phyloP scores from a whole-genome alignment of 1,140 invertebrate species.

The Hormaphis cornu region DNA sequence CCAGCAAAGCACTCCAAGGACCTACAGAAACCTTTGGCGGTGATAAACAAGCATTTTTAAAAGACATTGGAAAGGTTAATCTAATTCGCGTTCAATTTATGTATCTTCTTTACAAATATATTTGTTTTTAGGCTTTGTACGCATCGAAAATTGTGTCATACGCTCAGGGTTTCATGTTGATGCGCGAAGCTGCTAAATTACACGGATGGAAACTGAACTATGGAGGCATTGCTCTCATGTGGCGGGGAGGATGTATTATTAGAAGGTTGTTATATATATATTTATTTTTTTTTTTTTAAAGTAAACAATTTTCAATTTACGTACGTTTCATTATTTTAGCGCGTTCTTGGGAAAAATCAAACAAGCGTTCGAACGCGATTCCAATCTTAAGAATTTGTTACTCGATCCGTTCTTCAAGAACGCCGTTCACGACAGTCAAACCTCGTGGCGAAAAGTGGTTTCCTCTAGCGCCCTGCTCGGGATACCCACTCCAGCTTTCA shows the following conservation, averaged over 20 bases:
- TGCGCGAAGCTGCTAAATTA: slow-evolving; percentile 83
- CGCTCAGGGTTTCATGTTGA: slow-evolving; percentile 97
- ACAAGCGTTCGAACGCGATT: slow-evolving; percentile 86
- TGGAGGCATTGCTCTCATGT: slow-evolving; percentile 97
- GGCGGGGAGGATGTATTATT: slow-evolving; percentile 99
- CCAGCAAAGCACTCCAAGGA: slow-evolving; percentile 67
- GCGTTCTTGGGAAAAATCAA: slow-evolving; percentile 85
- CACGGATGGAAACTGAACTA: slow-evolving; percentile 95
- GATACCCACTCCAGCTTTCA: slow-evolving; percentile 85
- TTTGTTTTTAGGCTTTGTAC: slow-evolving; percentile 78
- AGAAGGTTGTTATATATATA: slow-evolving; percentile 54
- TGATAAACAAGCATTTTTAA: slow-evolving; percentile 72
- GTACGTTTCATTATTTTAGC: neutral
- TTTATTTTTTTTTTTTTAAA: neutral
- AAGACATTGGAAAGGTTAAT: slow-evolving; percentile 55
- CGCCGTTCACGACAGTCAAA: slow-evolving; percentile 70
- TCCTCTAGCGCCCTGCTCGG: slow-evolving; percentile 56
- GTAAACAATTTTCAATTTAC: neutral
- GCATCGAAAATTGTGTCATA: slow-evolving; percentile 98
- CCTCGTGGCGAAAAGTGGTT: slow-evolving; percentile 55
- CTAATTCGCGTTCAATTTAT: too few species aligned
- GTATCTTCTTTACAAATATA: too few species aligned
- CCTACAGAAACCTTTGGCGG: slow-evolving; percentile 50
- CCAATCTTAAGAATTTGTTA: slow-evolving; percentile 79
- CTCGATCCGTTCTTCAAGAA: slow-evolving; percentile 89